Base-by-base conservation (phyloP, 2,797 vertebrate genomes). In the Protosalanx chinensis region DNA sequence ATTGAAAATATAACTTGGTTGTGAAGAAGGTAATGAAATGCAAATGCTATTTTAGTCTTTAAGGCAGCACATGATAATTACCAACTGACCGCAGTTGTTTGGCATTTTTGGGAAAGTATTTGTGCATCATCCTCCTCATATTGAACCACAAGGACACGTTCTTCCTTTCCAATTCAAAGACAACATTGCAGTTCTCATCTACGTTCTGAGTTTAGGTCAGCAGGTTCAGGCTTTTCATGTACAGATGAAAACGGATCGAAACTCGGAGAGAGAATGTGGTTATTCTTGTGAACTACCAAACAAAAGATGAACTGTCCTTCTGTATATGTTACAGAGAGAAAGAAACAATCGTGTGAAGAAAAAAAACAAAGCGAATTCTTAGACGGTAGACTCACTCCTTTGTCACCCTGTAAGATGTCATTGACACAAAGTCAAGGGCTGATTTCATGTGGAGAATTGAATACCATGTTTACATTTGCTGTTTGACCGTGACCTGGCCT, bases 271-370 rank as follows among this genome's bases (percentile, higher is more conserved):
- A 4, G 30, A 41, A 23, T 8, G 35, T 18, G 35, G 35, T n/a
- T 6, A 5, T 13, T 33, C 32, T 37, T 12, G 32, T 72, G 6
- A 59, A 70, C n/a, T 62, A 51, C 61, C 12, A 57, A 37, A 23
- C 78, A 83, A 76, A 76, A 83, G 77, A 68, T 68, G 73, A 76
- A 79, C 62, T 37, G 8, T 7, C 62, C 7, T 13, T 67, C 4
- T 0, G 27, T 35, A 64, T 23, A 33, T 35, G n/a, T 13, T 37
- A 3, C 62, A 64, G 60, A 30, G 32, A 30, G 13, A 6, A 6
- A 29, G 6, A 62, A 32, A 30, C 53, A 2, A 20, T 18, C 18
- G 5, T 20, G 2, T 57, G 53, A 57, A 57, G n/a, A 57, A 6
- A 30, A 33, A 32, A 57, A 20, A 57, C 6, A 30, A 33, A 32